Evolutionary conservation across 2,888 invertebrate species (phyloP).

Genomic region (Bruchidius siliquastri): DNA sequence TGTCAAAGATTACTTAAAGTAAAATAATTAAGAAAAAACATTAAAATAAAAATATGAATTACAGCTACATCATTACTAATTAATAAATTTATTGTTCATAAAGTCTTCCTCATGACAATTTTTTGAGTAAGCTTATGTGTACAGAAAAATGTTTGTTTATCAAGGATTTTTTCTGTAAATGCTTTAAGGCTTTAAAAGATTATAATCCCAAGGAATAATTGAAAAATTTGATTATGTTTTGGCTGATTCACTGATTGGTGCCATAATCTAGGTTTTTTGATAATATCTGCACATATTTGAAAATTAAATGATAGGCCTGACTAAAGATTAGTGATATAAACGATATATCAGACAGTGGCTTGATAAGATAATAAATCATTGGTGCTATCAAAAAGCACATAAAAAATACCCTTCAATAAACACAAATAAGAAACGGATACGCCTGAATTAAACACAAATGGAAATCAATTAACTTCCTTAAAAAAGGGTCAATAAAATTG

Average conservation of each 20-base stretch:
- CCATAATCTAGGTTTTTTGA: not conserved
- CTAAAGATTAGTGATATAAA: not conserved
- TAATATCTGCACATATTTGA: not conserved
- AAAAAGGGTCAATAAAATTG: conserved; percentile 28
- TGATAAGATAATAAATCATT: not conserved
- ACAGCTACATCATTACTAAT: no score
- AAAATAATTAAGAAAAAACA: no score
- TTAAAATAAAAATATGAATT: no score
- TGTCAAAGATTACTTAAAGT: no score
- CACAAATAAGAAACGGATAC: conserved; percentile 3
- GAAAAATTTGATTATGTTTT: not conserved
- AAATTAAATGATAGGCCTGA: not conserved
- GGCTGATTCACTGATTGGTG: not conserved
- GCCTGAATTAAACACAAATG: conserved; percentile 5
- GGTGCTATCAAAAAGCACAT: conserved; percentile 2
- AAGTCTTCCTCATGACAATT: no score
- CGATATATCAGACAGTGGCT: not conserved
- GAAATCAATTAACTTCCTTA: conserved; percentile 33
- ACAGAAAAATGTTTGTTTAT: no score
- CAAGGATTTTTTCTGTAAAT: no score
- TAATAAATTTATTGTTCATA: no score
- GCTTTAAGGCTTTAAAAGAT: no score
- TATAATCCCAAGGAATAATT: no score
- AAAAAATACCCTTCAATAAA: conserved; percentile 4
- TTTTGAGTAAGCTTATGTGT: no score